These are phyloP conservation scores for Drosophila ogumai DNA, from an alignment of 1,140 invertebrate species.

Conservation along the genomic window DNA sequence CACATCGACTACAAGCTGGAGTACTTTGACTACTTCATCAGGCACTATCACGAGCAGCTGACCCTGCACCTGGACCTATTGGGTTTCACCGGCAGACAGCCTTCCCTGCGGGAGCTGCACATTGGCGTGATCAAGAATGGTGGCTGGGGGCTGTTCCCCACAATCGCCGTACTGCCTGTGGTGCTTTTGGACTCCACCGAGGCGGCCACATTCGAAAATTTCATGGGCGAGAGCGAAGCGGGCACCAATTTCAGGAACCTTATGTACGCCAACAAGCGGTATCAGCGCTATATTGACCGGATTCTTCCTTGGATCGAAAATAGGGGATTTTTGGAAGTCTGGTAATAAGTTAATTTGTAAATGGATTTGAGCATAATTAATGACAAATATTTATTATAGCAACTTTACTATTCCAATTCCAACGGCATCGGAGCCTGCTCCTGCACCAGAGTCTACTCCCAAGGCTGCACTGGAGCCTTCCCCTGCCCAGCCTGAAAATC, in stretches of 20 bases:
- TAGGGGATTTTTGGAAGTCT: constrained; percentile 54
- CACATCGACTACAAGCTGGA: constrained; percentile 64
- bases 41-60: constrained; percentile 71
- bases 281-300: constrained; percentile 45
- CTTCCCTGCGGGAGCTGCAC: constrained; percentile 59
- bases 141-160: constrained; percentile 31
- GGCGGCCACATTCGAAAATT: constrained; percentile 68
- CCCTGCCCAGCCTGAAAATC: background rate
- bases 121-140: constrained; percentile 55
- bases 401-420: background rate
- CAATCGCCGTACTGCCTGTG: constrained; percentile 52
- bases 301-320: constrained; percentile 77
- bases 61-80: constrained; percentile 60
- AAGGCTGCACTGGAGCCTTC: background rate
- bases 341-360: constrained; percentile 19
- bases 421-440: background rate
- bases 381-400: background rate
- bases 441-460: background rate
- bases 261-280: constrained; percentile 59
- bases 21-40: constrained; percentile 70
- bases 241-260: constrained; percentile 50
- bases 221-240: constrained; percentile 35
- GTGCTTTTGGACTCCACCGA: constrained; percentile 64
- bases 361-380: no score
- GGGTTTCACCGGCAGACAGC: constrained; percentile 48